Conservation (phyloP, 1,140 invertebrate species). For the Vanessa tameamea region DNA sequence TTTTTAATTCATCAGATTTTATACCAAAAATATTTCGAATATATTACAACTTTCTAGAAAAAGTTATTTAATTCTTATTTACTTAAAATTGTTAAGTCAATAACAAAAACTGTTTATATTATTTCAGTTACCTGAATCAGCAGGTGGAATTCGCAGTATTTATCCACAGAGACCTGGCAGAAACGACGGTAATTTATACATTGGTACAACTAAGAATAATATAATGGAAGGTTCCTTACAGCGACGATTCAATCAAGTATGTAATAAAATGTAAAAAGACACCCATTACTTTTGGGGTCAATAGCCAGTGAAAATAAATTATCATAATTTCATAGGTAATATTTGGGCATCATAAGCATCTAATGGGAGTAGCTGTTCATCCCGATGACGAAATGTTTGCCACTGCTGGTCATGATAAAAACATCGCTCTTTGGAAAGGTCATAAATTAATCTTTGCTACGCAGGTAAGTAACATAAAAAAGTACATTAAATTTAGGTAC, state of each 20-base stretch:
- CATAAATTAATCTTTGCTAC: conserved; percentile 93
- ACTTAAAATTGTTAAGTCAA: not conserved
- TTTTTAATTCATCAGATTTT: not conserved
- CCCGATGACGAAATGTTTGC: conserved; percentile 95
- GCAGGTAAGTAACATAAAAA: conserved; percentile 82
- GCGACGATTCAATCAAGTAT: conserved; percentile 92
- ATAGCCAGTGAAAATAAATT: not conserved
- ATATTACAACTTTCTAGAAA: too few relatives aligned
- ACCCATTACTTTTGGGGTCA: not conserved
- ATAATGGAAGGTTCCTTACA: conserved; percentile 96
- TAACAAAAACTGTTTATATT: not conserved
- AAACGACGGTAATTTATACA: conserved; percentile 94
- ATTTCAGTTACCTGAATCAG: conserved; percentile 88
- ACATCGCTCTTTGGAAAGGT: conserved; percentile 93
- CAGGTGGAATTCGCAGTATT: conserved; percentile 92
- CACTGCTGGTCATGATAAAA: conserved; percentile 95
- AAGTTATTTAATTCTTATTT: too few relatives aligned
- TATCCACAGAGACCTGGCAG: conserved; percentile 91
- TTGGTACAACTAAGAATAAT: conserved; percentile 95
- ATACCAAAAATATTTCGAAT: too few relatives aligned
- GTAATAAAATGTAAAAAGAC: not conserved
- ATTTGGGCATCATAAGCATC: conserved; percentile 93
- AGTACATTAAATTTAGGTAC: not conserved
- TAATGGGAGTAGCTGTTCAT: conserved; percentile 94
- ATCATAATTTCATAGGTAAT: conserved; percentile 83